A percentile compares a stretch with the other conserved stretches of the same genome.
phyloP scores from a whole-genome alignment of 1,140 invertebrate species.

The Stenopsyche tienmushanensis region DNA sequence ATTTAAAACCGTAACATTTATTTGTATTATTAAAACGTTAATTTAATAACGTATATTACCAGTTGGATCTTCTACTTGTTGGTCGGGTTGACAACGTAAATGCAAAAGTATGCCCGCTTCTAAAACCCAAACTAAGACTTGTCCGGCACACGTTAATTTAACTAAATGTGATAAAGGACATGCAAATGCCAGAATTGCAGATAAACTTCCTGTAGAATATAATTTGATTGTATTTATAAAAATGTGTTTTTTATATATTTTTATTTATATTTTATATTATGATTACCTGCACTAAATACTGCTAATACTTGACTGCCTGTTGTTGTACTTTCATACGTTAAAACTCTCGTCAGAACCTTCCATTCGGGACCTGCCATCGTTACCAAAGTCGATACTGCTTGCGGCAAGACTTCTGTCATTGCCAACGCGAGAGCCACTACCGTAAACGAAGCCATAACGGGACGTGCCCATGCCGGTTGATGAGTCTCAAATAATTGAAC shows the following conservation, averaged over 20 bases:
- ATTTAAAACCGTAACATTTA: background rate
- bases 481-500: conserved; percentile 62
- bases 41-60: conserved; percentile 15
- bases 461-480: conserved; percentile 61
- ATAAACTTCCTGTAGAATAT: conserved; percentile 57
- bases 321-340: conserved; percentile 63
- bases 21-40: background rate
- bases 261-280: conserved; percentile 7
- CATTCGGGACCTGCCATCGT: conserved; percentile 63
- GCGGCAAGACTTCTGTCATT: conserved; percentile 62
- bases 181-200: conserved; percentile 66
- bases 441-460: conserved; percentile 61
- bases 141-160: conserved; percentile 54
- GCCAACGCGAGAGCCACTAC: conserved; percentile 61
- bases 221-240: conserved; percentile 1
- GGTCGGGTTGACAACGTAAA: conserved; percentile 52
- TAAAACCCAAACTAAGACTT: conserved; percentile 51
- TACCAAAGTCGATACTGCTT: conserved; percentile 60
- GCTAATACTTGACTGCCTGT: conserved; percentile 67
- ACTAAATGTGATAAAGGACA: conserved; percentile 61
- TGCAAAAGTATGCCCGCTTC: conserved; percentile 52
- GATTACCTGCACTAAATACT: conserved; percentile 62
- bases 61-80: conserved; percentile 43
- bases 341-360: conserved; percentile 62
- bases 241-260: background rate